Evolutionary conservation across 2,888 invertebrate genomes (phyloP).

Genomic region (Orthosia cruda): DNA sequence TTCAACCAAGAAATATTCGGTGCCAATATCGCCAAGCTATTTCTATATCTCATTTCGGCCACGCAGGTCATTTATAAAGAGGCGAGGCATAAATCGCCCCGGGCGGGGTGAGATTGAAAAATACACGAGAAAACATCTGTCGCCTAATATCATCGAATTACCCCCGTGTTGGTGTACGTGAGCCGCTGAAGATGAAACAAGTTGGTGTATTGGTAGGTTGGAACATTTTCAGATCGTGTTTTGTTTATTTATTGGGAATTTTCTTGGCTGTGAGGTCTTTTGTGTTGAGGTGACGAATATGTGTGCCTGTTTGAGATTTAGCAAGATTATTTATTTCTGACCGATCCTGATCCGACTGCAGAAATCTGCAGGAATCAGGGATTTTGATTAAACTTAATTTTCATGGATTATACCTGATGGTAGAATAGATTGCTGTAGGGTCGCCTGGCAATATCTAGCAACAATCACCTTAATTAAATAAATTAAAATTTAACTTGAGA

Average conservation of each 20-base stretch:
- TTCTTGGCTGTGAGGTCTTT: background rate
- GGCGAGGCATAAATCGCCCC: constrained; percentile 65
- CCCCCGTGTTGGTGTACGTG: constrained; percentile 81
- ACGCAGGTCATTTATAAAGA: constrained; percentile 71
- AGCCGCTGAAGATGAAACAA: constrained; percentile 74
- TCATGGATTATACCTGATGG: too few relatives aligned
- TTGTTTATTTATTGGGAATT: constrained; percentile 39
- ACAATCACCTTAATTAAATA: too few relatives aligned
- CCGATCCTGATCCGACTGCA: too few relatives aligned
- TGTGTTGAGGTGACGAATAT: background rate
- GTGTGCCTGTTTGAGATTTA: background rate
- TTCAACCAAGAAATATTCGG: constrained; percentile 54
- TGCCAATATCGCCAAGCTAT: constrained; percentile 61
- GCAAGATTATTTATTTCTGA: too few relatives aligned
- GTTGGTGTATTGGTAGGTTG: constrained; percentile 60
- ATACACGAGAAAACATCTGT: constrained; percentile 83
- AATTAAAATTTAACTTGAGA: too few relatives aligned
- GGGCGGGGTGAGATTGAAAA: constrained; percentile 81
- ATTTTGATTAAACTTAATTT: too few relatives aligned
- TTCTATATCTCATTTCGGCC: constrained; percentile 69
- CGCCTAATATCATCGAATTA: constrained; percentile 87
- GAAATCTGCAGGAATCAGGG: too few relatives aligned
- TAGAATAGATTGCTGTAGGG: too few relatives aligned
- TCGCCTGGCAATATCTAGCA: too few relatives aligned
- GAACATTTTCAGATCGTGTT: constrained; percentile 53